Evolutionary conservation across 2,888 invertebrate species (phyloP).

Genomic region (Zygothrica quintamaculata): DNA sequence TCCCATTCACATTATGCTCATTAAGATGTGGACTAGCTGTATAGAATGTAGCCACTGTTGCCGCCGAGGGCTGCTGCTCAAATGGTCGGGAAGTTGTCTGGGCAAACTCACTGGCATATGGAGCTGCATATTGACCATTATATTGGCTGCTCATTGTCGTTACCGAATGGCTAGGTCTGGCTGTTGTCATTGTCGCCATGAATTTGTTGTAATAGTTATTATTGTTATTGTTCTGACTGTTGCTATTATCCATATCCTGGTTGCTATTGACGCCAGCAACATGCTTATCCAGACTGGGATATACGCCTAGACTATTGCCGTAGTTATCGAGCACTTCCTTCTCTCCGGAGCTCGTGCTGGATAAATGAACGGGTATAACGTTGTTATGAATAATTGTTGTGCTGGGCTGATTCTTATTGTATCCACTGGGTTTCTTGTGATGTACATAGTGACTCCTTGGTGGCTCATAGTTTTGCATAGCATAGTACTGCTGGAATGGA

Average conservation of each 20-base stretch:
- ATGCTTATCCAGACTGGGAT: slow-evolving; percentile 61
- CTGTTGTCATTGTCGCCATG: slow-evolving; percentile 65
- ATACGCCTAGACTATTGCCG: slow-evolving; percentile 77
- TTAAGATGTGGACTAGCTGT: slow-evolving; percentile 83
- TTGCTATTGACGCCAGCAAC: slow-evolving; percentile 14
- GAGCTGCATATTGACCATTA: slow-evolving; percentile 58
- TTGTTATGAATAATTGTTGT: slow-evolving; percentile 84
- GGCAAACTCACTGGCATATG: slow-evolving; percentile 63
- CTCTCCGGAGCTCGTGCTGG: slow-evolving; percentile 74
- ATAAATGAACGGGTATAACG: slow-evolving; percentile 81
- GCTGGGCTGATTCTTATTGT: slow-evolving; percentile 57
- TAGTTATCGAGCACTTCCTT: slow-evolving; percentile 81
- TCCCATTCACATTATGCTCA: slow-evolving; percentile 80
- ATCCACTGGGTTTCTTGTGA: slow-evolving; percentile 53
- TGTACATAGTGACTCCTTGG: slow-evolving; percentile 44
- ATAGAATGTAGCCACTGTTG: slow-evolving; percentile 74
- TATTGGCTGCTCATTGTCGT: slow-evolving; percentile 61
- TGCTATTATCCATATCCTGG: slow-evolving; percentile 21
- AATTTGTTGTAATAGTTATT: slow-evolving; percentile 55
- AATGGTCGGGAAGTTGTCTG: slow-evolving; percentile 65
- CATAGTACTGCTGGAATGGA: slow-evolving; percentile 71
- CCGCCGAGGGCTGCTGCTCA: slow-evolving; percentile 67
- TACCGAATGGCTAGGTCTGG: slow-evolving; percentile 56
- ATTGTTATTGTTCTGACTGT: slow-evolving; percentile 26
- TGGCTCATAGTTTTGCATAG: slow-evolving; percentile 36